These are phyloP conservation scores for Amblyjoppa fuscipennis DNA, from an alignment of 2,888 invertebrate genomes.

Conservation along the genomic window DNA sequence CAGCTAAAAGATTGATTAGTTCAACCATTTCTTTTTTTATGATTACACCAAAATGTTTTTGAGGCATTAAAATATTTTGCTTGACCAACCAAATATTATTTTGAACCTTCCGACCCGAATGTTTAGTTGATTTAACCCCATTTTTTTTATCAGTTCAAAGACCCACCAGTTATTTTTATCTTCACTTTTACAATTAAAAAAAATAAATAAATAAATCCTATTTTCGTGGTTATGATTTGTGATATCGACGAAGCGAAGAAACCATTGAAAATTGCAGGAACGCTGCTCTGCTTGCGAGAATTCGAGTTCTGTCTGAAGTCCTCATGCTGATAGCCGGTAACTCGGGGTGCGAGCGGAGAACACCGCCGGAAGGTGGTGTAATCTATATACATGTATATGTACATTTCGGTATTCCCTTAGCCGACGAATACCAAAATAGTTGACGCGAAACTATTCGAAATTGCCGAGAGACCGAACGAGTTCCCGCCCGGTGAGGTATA, in stretches of 20 bases:
- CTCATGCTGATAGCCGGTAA: neutral
- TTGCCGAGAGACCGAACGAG: slow-evolving; percentile 23
- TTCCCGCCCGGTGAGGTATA: neutral
- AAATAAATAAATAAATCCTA: too few relatives aligned
- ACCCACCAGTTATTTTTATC: neutral
- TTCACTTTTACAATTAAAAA: neutral
- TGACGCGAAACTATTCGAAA: slow-evolving; percentile 50
- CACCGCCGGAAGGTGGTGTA: neutral
- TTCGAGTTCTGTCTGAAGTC: neutral
- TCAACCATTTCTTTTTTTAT: too few relatives aligned
- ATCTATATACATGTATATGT: neutral
- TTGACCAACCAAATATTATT: too few relatives aligned
- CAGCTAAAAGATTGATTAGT: too few relatives aligned
- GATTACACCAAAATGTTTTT: too few relatives aligned
- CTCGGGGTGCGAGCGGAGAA: neutral
- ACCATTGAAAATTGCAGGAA: neutral
- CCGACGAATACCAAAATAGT: slow-evolving; percentile 36
- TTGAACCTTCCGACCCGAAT: too few relatives aligned
- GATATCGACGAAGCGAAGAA: neutral
- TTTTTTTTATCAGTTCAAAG: too few relatives aligned
- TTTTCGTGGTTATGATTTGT: too few relatives aligned
- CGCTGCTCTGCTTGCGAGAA: neutral
- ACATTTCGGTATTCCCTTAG: slow-evolving; percentile 14
- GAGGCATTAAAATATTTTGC: too few relatives aligned
- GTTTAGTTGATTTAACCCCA: too few relatives aligned